Percentiles rank a stretch among this genome's conserved stretches.
Conservation (phyloP, 2,888 invertebrate species). For the Pristionchus japonicus region DNA sequence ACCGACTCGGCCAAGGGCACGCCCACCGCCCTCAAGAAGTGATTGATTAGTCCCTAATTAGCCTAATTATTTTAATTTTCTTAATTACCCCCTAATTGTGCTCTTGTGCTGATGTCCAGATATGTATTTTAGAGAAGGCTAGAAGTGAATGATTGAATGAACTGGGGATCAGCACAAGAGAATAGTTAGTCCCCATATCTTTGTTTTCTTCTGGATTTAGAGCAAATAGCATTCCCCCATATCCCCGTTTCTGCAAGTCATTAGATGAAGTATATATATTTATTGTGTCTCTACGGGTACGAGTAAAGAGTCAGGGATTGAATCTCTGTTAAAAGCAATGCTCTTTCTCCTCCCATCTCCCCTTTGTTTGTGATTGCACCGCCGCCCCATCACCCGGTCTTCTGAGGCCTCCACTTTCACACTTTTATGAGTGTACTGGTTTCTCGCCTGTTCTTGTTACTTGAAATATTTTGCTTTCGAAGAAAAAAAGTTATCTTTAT, state of each 20-base stretch:
- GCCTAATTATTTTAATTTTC: too few relatives aligned
- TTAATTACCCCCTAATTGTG: neutral
- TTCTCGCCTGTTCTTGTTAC: neutral
- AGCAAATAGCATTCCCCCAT: constrained; percentile 21
- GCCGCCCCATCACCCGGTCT: neutral
- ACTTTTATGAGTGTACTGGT: constrained; percentile 28
- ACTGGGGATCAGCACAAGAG: neutral
- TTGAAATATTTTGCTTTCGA: neutral
- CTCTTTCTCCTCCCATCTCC: constrained; percentile 45
- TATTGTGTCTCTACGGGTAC: constrained; percentile 33
- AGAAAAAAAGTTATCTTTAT: neutral
- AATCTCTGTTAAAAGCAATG: constrained; percentile 44
- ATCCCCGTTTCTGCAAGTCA: constrained; percentile 14
- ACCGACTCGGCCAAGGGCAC: constrained; percentile 43
- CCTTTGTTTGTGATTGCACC: neutral
- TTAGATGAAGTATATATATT: constrained; percentile 23
- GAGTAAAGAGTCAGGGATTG: constrained; percentile 44
- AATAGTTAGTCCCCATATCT: neutral
- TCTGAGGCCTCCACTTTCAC: constrained; percentile 18
- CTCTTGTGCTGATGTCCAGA: neutral
- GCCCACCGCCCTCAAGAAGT: constrained; percentile 41
- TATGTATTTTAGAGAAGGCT: too few relatives aligned
- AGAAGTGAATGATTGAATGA: neutral
- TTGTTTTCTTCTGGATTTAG: neutral
- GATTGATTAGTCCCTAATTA: neutral